phyloP scores from a whole-genome alignment of 2,113 vertebrate species.

The Myxocyprinus asiaticus region DNA sequence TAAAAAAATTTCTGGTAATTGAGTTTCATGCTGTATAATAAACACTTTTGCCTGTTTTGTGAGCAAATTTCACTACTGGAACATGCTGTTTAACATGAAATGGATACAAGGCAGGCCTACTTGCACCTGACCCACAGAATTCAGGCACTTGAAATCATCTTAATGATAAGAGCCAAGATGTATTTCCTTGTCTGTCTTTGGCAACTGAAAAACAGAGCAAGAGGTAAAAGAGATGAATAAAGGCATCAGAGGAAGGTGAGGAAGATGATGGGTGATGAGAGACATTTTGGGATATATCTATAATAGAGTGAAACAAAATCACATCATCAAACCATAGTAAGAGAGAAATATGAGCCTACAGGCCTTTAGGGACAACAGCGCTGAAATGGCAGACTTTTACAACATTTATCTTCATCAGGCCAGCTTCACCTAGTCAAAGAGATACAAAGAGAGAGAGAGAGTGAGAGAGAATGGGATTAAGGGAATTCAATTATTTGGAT shows the following conservation, averaged over 20 bases:
- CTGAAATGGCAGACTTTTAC: conserved; percentile 74
- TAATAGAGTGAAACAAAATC: conserved; percentile 83
- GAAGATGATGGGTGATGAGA: conserved; percentile 77
- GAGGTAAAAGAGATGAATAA: conserved; percentile 47
- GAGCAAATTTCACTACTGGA: too few species aligned
- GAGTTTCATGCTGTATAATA: too few species aligned
- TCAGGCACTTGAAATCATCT: neutral
- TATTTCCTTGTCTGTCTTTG: conserved; percentile 34
- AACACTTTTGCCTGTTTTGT: too few species aligned
- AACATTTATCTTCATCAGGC: conserved; percentile 83
- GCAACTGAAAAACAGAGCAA: conserved; percentile 33
- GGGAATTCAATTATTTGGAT: conserved; percentile 4
- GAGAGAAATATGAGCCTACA: conserved; percentile 78
- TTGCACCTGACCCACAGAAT: neutral
- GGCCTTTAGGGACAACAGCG: conserved; percentile 65
- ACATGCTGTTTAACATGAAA: too few species aligned
- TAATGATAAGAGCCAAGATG: conserved; percentile 8
- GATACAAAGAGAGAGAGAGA: conserved; percentile 29
- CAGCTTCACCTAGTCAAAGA: conserved; percentile 66
- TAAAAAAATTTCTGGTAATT: too few species aligned
- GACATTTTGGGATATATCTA: conserved; percentile 82
- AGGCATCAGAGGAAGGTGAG: conserved; percentile 39
- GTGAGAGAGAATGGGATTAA: conserved; percentile 50
- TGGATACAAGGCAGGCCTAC: too few species aligned
- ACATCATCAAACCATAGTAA: conserved; percentile 81